Conservation (phyloP, 2,113 vertebrate genomes). For the Calidris pugnax region DNA sequence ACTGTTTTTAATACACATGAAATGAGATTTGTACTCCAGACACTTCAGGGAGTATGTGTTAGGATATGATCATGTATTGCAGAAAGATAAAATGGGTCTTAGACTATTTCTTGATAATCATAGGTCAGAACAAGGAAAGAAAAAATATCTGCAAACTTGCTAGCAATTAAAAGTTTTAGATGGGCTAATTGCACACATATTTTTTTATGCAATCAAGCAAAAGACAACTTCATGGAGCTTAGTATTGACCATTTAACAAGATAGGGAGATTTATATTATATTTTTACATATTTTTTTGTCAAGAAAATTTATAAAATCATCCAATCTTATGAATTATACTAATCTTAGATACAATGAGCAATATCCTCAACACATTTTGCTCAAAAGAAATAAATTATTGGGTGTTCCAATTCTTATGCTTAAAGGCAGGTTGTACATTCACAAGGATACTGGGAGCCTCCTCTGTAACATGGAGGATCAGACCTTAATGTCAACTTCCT, state of each 20-base stretch:
- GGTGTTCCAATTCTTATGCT: neutral
- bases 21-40: conserved; percentile 44
- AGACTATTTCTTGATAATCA: neutral
- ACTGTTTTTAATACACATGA: conserved; percentile 49
- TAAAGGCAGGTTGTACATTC: neutral
- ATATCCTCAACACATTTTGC: neutral
- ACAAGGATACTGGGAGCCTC: neutral
- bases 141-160: neutral
- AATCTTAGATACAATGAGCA: neutral
- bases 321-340: neutral
- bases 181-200: neutral
- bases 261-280: neutral
- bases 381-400: neutral
- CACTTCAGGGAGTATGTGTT: conserved; percentile 34
- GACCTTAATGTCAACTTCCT: neutral
- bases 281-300: neutral
- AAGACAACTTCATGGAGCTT: neutral
- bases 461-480: neutral
- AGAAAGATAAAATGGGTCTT: conserved; percentile 8
- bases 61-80: neutral
- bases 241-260: neutral
- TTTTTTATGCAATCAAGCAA: neutral
- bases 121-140: neutral
- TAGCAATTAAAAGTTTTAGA: neutral
- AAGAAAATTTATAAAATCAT: neutral